Conservation (phyloP, 2,888 invertebrate species). For the Platynereis dumerilii region DNA sequence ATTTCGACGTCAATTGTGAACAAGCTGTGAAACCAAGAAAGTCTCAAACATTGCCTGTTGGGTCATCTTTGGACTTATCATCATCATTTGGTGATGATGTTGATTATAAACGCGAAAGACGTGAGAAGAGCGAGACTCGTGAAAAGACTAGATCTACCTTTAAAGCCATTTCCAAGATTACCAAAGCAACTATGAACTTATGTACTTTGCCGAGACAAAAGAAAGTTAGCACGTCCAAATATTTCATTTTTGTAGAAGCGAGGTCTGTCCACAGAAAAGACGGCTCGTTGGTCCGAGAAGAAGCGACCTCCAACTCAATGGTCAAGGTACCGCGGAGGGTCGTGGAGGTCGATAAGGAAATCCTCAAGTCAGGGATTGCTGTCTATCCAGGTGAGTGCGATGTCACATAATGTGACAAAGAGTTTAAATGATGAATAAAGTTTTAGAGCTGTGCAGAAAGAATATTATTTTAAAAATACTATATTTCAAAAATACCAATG, state of each 20-base stretch:
- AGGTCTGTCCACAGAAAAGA: conserved; percentile 15
- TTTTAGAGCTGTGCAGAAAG: no score
- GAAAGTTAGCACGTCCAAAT: background rate
- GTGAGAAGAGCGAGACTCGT: no score
- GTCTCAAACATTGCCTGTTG: no score
- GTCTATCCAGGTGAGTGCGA: conserved; percentile 18
- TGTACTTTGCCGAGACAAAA: background rate
- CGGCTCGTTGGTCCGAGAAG: conserved; percentile 14
- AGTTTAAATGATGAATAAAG: background rate
- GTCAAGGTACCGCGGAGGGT: background rate
- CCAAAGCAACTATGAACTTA: conserved; percentile 3
- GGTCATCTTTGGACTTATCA: no score
- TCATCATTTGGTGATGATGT: no score
- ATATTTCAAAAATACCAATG: background rate
- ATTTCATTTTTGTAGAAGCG: conserved; percentile 23
- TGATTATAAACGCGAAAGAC: no score
- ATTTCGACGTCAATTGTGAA: no score
- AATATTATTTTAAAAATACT: background rate
- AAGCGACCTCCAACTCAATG: background rate
- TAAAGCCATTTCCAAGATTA: background rate
- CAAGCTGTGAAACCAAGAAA: no score
- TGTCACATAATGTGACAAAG: background rate
- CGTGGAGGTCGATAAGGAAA: background rate
- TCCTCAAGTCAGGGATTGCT: conserved; percentile 17
- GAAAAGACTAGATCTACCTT: no score